Percentiles rank a stretch among this genome's conserved stretches.
These are phyloP conservation scores for Drosophila orosa DNA, from an alignment of 1,140 invertebrate species.

Conservation along the genomic window DNA sequence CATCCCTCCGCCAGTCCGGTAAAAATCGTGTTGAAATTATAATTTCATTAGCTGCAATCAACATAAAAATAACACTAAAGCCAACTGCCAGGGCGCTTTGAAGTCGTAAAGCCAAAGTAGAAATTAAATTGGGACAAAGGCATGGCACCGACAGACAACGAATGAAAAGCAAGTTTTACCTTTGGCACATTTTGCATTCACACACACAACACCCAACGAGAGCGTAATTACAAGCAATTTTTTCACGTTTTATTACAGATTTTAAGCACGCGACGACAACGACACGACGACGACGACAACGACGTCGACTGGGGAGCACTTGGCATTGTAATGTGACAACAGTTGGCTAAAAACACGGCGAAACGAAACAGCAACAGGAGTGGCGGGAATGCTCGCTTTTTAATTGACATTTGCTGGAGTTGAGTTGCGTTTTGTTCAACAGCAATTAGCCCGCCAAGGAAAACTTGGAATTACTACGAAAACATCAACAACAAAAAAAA, in stretches of 20 bases:
- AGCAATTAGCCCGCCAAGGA: conserved; percentile 61
- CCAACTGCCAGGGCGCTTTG: conserved; percentile 69
- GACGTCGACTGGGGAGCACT: conserved; percentile 55
- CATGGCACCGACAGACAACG: conserved; percentile 29
- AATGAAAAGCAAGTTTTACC: conserved; percentile 75
- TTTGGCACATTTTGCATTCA: conserved; percentile 66
- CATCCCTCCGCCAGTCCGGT: background rate
- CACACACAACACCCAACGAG: conserved; percentile 48
- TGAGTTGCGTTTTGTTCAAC: conserved; percentile 64
- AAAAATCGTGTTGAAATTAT: conserved; percentile 71
- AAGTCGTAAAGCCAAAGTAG: conserved; percentile 75
- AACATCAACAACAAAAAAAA: conserved; percentile 12
- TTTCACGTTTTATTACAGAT: conserved; percentile 82
- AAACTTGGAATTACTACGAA: conserved; percentile 15
- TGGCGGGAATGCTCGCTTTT: conserved; percentile 69
- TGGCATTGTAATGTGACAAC: conserved; percentile 77
- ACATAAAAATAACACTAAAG: conserved; percentile 81
- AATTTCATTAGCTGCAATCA: conserved; percentile 82
- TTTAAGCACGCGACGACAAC: conserved; percentile 63
- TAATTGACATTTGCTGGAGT: conserved; percentile 79
- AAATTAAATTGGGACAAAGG: conserved; percentile 65
- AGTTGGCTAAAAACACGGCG: conserved; percentile 58
- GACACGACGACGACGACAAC: conserved; percentile 23
- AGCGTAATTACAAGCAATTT: conserved; percentile 81
- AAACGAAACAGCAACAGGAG: conserved; percentile 32